Base-by-base conservation (phyloP, 2,888 invertebrate species). In the Cinara cedri region DNA sequence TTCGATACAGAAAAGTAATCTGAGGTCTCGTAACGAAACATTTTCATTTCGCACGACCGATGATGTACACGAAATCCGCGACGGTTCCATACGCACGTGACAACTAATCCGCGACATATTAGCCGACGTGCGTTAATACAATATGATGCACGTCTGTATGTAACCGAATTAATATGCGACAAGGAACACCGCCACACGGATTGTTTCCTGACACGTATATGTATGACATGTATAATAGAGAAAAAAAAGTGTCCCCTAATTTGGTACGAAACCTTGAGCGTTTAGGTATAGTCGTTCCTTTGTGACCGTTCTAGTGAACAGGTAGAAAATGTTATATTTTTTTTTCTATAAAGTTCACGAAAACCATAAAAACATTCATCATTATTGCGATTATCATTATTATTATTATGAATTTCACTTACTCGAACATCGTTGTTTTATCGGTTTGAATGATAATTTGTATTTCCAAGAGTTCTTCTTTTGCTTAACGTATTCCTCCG, bases 221-320 rank as follows among this genome's bases (percentile, higher is more conserved):
- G 24, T n/a, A 55, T 19, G 54, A 63, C 21, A 54, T 54, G 65
- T 65, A 54, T 63, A 46, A 49, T 42, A 51, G 34, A 74, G 51
- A 72, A 75, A 65, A 19, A 72, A 76, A 68, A 19, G n/a, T 26
- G 60, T 78, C 70, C 60, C 78, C 78, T 70, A 78, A 78, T 78
- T 70, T 57, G 68, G 78, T 68, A 78, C 46, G 66, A 55, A 60
- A 78, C 78, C 78, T 78, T 78, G 78, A 70, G 21, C 21, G 63
- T 10, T 8, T 1, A n/a, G 44, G 19, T 14, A 49, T 24, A 63
- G 65, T 54, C 3, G 42, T 65, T 72, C 54, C 54, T 54, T 65
- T 65, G 24, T 65, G 51, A 74, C 74, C 24, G 74, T 54, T 74
- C 63, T 74, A 54, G 74, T 54, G 63, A 63, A 51, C 63, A 51